These are phyloP conservation scores for Palythoa grandiflora DNA, from an alignment of 92 coral and sea anemone species.

Conservation along the genomic window DNA sequence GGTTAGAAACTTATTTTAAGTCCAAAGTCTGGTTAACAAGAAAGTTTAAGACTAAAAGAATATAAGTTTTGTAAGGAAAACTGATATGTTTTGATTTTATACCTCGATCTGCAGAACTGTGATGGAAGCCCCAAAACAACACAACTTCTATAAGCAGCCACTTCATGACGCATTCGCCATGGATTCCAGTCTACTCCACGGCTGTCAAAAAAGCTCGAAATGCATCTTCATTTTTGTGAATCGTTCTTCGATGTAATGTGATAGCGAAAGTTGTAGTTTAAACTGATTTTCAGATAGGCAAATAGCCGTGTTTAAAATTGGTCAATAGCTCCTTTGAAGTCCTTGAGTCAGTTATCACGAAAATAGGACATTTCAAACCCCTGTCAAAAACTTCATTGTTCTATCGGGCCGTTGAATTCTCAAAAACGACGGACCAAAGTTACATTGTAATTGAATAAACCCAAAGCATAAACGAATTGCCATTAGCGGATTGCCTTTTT, in stretches of 20 bases:
- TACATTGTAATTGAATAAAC: not conserved
- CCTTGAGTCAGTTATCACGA: not conserved
- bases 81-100: not conserved
- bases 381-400: not conserved
- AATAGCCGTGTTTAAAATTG: not conserved
- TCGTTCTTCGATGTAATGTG: not conserved
- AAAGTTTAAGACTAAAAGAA: no score
- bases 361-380: not conserved
- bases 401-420: not conserved
- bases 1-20: no score
- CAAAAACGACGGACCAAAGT: not conserved
- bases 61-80: not conserved
- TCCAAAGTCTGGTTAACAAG: no score
- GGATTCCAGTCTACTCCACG: not conserved
- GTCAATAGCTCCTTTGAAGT: not conserved
- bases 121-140: not conserved
- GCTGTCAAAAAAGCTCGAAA: not conserved
- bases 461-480: not conserved
- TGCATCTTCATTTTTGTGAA: not conserved
- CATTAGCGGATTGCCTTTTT: not conserved
- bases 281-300: not conserved
- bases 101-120: conserved; percentile 18
- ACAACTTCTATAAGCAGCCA: not conserved
- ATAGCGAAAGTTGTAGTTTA: not conserved
- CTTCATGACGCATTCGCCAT: conserved; percentile 39